Evolutionary conservation across 2,113 vertebrate genomes (phyloP).

Genomic region (Mormoops blainvillei): DNA sequence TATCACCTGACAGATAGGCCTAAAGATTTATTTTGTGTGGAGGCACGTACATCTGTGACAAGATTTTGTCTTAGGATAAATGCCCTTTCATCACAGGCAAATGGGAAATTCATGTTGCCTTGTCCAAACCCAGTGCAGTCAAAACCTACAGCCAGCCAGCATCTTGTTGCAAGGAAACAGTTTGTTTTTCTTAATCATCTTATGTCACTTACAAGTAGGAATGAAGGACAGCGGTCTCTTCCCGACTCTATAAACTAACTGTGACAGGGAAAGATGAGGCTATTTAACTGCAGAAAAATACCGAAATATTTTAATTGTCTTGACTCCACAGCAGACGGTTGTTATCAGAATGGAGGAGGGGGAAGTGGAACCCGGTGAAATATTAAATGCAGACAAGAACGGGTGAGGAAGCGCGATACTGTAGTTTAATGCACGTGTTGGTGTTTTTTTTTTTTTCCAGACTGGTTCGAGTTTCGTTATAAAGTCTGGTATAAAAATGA

Average conservation of each 20-base stretch:
- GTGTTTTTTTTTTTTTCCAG: neutral
- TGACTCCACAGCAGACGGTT: constrained; percentile 1
- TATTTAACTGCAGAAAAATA: neutral
- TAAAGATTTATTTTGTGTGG: neutral
- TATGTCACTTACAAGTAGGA: neutral
- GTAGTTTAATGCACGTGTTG: neutral
- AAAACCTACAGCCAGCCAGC: neutral
- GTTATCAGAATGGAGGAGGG: constrained; percentile 35
- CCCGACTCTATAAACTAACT: neutral
- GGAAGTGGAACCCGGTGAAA: constrained; percentile 48
- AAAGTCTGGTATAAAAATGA: constrained; percentile 35
- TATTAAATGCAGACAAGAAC: constrained; percentile 63
- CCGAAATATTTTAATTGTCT: constrained; percentile 33
- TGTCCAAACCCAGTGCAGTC: neutral
- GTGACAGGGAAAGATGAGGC: constrained; percentile 51
- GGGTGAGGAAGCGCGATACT: constrained; percentile 29
- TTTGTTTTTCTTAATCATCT: constrained; percentile 37
- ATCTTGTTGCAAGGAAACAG: neutral
- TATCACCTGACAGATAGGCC: neutral
- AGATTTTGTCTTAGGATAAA: constrained; percentile 42
- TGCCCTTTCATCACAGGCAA: neutral
- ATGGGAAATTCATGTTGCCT: neutral
- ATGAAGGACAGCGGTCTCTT: neutral
- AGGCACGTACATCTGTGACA: neutral
- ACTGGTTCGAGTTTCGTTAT: constrained; percentile 45